These are phyloP conservation scores for Salvator merianae DNA, from an alignment of 2,113 vertebrate genomes.

Conservation along the genomic window DNA sequence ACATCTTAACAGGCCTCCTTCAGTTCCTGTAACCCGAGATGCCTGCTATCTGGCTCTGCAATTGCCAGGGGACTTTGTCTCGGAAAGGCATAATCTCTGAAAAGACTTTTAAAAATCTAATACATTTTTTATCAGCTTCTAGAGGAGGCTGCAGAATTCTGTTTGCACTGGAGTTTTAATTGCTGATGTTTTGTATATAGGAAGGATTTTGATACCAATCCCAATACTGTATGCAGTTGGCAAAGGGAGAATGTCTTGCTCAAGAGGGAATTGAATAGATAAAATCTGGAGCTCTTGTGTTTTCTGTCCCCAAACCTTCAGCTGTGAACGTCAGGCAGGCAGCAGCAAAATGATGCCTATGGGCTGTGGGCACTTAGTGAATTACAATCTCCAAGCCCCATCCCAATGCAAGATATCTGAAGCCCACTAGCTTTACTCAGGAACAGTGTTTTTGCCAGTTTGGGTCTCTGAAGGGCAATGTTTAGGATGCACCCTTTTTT, in stretches of 20 bases:
- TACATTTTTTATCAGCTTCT: conserved; percentile 48
- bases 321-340: background rate
- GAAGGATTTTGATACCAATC: background rate
- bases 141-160: background rate
- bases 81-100: conserved; percentile 37
- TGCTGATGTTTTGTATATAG: background rate
- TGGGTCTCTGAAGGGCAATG: no score
- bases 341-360: background rate
- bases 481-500: no score
- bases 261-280: background rate
- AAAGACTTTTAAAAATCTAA: conserved; percentile 40
- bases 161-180: background rate
- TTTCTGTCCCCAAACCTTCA: accelerated
- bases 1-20: background rate
- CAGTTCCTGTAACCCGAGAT: conserved; percentile 38
- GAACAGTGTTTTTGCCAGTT: no score
- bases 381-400: no score
- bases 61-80: conserved; percentile 18
- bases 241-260: background rate
- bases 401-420: no score
- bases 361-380: no score
- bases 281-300: accelerated
- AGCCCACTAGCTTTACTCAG: no score
- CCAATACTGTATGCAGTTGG: background rate
- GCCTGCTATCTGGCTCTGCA: conserved; percentile 49